Evolutionary conservation across 1,140 invertebrate species (phyloP), one percentile per base, ranked within the genome.

Genomic region (Sinonovacula constricta): DNA sequence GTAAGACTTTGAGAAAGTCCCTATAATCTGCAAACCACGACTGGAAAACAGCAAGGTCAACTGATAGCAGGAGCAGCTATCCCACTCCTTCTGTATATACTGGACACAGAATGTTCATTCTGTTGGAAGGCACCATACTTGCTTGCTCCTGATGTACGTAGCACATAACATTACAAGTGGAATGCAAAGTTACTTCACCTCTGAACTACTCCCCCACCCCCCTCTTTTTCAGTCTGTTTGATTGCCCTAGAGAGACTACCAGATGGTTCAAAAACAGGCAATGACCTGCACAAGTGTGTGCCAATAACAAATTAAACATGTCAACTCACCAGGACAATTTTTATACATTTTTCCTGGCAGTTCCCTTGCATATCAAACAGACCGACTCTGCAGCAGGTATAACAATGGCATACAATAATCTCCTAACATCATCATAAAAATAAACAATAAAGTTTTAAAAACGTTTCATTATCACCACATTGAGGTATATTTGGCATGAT

Each of bases 341-440:
- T n/a, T n/a, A n/a, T n/a, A n/a, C n/a, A n/a, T n/a, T n/a, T n/a
- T n/a, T n/a, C n/a, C n/a, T n/a, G n/a, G n/a, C n/a, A n/a, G n/a
- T n/a, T n/a, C n/a, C n/a, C n/a, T n/a, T n/a, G n/a, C n/a, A n/a
- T n/a, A n/a, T n/a, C n/a, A 72, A 31, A 28, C 71, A 65, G 60
- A 54, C 60, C 45, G 71, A 74, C 71, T 74, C 71, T 74, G 57
- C 71, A 74, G 71, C 71, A 74, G 57, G 26, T 26, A 28, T 3
- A 59, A 22, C 57, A 59, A 22, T 22, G 24, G 26, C 1, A 22
- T 14, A 57, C 54, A 24, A 24, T 7, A 24, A 10, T 57, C 28
- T 57, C 54, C 24, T 57, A 57, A 59, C 18, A 22, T 1, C 24
- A 30, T 26, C n/a, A 12, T n/a, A n/a, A n/a, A n/a, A n/a, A n/a